A percentile compares a stretch with the other conserved stretches of the same genome.
Conservation (phyloP, 2,113 vertebrate species). For the Petroica traversi region DNA sequence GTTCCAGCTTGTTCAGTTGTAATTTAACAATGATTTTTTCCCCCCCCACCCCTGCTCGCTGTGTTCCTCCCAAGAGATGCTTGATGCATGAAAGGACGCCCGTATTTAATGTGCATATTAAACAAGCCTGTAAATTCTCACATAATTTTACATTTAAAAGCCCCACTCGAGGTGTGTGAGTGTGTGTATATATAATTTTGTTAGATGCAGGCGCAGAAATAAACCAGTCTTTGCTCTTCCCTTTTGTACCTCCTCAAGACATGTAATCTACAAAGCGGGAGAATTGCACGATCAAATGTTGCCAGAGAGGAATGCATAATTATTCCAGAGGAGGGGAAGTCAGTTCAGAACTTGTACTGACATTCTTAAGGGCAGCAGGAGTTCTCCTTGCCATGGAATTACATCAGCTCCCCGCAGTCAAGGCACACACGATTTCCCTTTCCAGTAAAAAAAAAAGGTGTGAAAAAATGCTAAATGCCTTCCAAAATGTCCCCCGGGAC, state of each 20-base stretch:
- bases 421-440: slow-evolving; percentile 51
- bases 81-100: slow-evolving; percentile 40
- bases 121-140: slow-evolving; percentile 50
- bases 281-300: slow-evolving; percentile 57
- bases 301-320: slow-evolving; percentile 65
- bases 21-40: slow-evolving; percentile 32
- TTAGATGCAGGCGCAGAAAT: slow-evolving; percentile 27
- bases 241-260: slow-evolving; percentile 63
- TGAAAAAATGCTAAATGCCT: slow-evolving; percentile 58
- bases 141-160: slow-evolving; percentile 54
- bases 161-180: background rate
- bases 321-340: slow-evolving; percentile 66
- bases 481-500: background rate
- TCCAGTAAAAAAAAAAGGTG: slow-evolving; percentile 60
- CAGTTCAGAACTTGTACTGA: slow-evolving; percentile 69
- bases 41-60: background rate
- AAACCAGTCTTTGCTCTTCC: slow-evolving; percentile 56
- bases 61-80: slow-evolving; percentile 36
- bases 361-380: slow-evolving; percentile 61
- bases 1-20: slow-evolving; percentile 36
- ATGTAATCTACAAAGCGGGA: slow-evolving; percentile 65
- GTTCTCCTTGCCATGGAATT: slow-evolving; percentile 52
- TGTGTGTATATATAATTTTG: slow-evolving; percentile 48
- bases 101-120: slow-evolving; percentile 39
- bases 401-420: slow-evolving; percentile 55